Conservation (phyloP, 2,113 vertebrate genomes). For the Atractosteus spatula region DNA sequence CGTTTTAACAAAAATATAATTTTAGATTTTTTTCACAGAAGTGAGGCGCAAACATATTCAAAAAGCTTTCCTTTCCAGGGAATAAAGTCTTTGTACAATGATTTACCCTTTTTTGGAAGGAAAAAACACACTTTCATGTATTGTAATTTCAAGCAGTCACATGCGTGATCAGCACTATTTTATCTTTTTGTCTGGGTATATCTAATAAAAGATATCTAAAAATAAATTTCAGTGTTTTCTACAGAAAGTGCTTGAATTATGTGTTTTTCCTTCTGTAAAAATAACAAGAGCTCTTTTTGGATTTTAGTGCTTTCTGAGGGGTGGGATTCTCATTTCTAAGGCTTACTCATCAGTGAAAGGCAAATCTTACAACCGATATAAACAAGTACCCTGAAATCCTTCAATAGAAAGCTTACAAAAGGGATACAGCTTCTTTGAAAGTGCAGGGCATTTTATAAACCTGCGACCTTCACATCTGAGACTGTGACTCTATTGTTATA, state of each 20-base stretch:
- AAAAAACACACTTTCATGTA: not conserved
- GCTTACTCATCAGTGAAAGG: not conserved
- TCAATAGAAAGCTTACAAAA: conserved; percentile 10
- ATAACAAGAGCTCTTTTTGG: not conserved
- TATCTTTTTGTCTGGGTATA: not conserved
- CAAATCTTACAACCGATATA: conserved; percentile 1
- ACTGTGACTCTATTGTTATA: conserved; percentile 27
- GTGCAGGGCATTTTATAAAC: conserved; percentile 20
- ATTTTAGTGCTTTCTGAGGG: not conserved
- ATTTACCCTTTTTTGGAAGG: not conserved
- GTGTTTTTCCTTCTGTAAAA: not conserved
- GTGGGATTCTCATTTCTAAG: not conserved
- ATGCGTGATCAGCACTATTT: not conserved
- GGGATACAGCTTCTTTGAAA: conserved; percentile 14
- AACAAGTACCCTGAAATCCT: conserved; percentile 6
- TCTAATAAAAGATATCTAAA: not conserved
- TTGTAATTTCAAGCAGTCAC: not conserved
- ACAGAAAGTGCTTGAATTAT: not conserved
- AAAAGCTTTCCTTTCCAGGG: too few relatives aligned
- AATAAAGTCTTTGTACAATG: not conserved
- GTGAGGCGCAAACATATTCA: too few relatives aligned
- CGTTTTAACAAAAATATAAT: too few relatives aligned
- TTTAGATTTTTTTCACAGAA: too few relatives aligned
- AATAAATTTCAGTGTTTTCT: not conserved
- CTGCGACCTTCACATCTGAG: conserved; percentile 19